Base-by-base conservation (phyloP, 2,113 vertebrate species). In the Heliornis fulica region DNA sequence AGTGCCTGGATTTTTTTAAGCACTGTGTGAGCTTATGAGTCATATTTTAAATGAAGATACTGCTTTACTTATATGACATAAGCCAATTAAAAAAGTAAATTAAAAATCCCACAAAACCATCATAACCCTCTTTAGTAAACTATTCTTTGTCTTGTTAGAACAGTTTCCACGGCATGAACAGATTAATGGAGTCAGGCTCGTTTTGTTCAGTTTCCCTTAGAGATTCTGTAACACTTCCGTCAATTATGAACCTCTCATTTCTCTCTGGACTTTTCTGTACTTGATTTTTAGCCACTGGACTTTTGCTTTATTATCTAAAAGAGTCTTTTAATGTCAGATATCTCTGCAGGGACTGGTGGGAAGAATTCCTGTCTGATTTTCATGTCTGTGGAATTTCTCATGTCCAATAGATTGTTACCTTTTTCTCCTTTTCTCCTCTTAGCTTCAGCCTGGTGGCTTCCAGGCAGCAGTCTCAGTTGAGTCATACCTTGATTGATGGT, bases 21-120 rank as follows among this genome's bases (percentile, higher is more conserved):
- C 41, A 40, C 10, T 66, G 12, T 51, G 53, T 90, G 48, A 90
- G 31, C 15, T 34, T 93, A 41, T 89, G 89, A 93, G 57, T 95
- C 92, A 94, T 88, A 56, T 75, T 85, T 83, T 59, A 88, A 80
- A 80, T 45, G 65, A 92, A 72, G 38, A 34, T 50, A 56, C 71
- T 76, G 60, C 77, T 64, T 95, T 53, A 89, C 57, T 45, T 89
- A 36, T 53, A 71, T 95, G 84, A 95, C 51, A 89, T 89, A 91
- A 82, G 87, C 32, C 40, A 78, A 94, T 68, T 76, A 68, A 2
- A 90, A 90, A 91, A 75, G 11, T 61, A 54, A 36, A 32, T 76
- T 20, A 10, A 60, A 10, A 13, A 50, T 12, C 48, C 48, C 25
- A 51, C 50, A 7, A 51, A 51, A 51, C 8, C 18, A 5, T 31